phyloP scores from a whole-genome alignment of 2,113 vertebrate species.

The Bathybates hornii region DNA sequence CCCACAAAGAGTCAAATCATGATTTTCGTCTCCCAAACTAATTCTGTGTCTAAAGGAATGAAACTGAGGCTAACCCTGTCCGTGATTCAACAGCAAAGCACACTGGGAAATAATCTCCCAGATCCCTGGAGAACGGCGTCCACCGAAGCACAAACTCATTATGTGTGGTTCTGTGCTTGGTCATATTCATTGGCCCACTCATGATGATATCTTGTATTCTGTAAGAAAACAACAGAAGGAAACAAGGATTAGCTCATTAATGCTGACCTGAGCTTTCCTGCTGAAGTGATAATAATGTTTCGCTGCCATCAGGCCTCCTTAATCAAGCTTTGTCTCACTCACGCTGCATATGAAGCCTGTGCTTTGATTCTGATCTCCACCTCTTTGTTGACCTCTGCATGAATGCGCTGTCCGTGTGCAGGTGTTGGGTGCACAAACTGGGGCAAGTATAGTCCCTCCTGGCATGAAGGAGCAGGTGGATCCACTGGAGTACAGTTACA shows the following conservation, averaged over 20 bases:
- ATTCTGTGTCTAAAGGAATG: neutral
- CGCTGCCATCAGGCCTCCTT: neutral
- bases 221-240: neutral
- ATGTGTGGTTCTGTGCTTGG: constrained; percentile 9
- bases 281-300: neutral
- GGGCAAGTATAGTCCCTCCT: constrained; percentile 53
- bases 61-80: constrained; percentile 13
- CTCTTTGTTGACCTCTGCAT: constrained; percentile 36
- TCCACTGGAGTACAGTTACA: constrained; percentile 39
- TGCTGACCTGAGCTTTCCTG: neutral
- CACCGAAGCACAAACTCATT: constrained; percentile 46
- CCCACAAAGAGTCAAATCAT: neutral
- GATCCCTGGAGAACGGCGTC: constrained; percentile 31
- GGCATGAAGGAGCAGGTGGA: constrained; percentile 41
- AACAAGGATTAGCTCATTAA: neutral
- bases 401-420: constrained; percentile 5
- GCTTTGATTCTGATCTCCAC: constrained; percentile 56
- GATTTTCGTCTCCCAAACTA: neutral
- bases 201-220: constrained; percentile 48
- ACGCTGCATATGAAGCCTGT: constrained; percentile 20
- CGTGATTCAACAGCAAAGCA: constrained; percentile 59
- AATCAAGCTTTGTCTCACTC: neutral
- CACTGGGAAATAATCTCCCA: constrained; percentile 38
- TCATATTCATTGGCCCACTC: constrained; percentile 44
- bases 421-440: constrained; percentile 53